phyloP scores from a whole-genome alignment of 1,140 invertebrate genomes.

The Myzus persicae region DNA sequence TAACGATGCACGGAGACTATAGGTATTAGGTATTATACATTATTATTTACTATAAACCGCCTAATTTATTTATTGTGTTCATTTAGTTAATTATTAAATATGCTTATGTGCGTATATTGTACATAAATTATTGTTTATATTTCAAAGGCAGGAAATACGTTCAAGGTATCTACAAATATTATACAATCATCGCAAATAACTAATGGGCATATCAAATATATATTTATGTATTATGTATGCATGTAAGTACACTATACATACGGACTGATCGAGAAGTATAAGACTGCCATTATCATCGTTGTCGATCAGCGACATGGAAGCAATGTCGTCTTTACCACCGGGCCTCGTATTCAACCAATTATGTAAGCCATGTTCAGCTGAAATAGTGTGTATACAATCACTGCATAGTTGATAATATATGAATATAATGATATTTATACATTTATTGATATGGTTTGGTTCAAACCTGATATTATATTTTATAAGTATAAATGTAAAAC shows the following conservation, averaged over 20 bases:
- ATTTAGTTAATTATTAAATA: no score
- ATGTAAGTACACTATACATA: neutral
- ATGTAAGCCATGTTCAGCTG: conserved; percentile 60
- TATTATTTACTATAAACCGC: no score
- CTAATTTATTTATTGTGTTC: no score
- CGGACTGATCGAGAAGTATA: conserved; percentile 58
- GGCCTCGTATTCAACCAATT: conserved; percentile 61
- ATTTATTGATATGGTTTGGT: neutral
- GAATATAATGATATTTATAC: neutral
- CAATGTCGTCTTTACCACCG: conserved; percentile 60
- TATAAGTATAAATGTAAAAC: no score
- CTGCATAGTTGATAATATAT: neutral
- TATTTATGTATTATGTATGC: neutral
- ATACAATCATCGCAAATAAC: neutral
- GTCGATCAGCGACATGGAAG: conserved; percentile 57
- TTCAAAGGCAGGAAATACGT: neutral
- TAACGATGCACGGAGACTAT: no score
- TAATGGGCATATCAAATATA: neutral
- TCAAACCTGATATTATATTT: no score
- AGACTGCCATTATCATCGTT: conserved; percentile 47
- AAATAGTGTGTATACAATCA: neutral
- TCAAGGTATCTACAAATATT: neutral
- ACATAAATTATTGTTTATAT: no score
- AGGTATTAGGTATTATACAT: no score
- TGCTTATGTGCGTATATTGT: no score